Evolutionary conservation across 1,140 invertebrate genomes (phyloP).

Genomic region (Heliothis subflexa): DNA sequence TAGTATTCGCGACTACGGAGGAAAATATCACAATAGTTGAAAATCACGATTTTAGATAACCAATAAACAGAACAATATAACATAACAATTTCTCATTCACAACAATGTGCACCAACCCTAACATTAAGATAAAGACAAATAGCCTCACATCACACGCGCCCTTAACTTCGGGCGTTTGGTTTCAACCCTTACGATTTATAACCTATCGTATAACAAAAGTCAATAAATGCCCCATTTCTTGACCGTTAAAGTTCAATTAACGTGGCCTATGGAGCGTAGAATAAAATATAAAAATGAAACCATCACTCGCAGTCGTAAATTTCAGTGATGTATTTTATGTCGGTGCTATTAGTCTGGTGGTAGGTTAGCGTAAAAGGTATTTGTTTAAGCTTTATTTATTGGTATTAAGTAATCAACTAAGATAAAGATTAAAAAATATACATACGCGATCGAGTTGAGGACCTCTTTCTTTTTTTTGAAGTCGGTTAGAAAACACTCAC

Average conservation of each 20-base stretch:
- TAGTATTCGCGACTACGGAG: neutral
- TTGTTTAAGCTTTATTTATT: neutral
- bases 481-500: no score
- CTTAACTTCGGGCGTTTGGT: slow-evolving; percentile 43
- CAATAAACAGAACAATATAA: slow-evolving; percentile 34
- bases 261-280: slow-evolving; percentile 71
- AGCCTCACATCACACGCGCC: slow-evolving; percentile 44
- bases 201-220: slow-evolving; percentile 58
- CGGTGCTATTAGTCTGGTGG: slow-evolving; percentile 16
- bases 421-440: no score
- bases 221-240: slow-evolving; percentile 70
- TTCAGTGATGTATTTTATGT: slow-evolving; percentile 71
- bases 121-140: slow-evolving; percentile 48
- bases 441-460: no score
- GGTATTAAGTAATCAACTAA: neutral
- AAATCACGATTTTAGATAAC: slow-evolving; percentile 21
- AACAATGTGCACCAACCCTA: slow-evolving; percentile 37
- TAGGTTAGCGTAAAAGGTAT: neutral
- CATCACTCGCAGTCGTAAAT: slow-evolving; percentile 71
- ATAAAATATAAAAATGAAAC: slow-evolving; percentile 81
- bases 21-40: neutral
- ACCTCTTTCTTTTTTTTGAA: no score
- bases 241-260: slow-evolving; percentile 78
- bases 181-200: slow-evolving; percentile 55
- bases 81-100: slow-evolving; percentile 13